Percentiles rank a stretch among this genome's conserved stretches.
These are phyloP conservation scores for Papilio machaon DNA, from an alignment of 1,140 invertebrate genomes.

Conservation along the genomic window DNA sequence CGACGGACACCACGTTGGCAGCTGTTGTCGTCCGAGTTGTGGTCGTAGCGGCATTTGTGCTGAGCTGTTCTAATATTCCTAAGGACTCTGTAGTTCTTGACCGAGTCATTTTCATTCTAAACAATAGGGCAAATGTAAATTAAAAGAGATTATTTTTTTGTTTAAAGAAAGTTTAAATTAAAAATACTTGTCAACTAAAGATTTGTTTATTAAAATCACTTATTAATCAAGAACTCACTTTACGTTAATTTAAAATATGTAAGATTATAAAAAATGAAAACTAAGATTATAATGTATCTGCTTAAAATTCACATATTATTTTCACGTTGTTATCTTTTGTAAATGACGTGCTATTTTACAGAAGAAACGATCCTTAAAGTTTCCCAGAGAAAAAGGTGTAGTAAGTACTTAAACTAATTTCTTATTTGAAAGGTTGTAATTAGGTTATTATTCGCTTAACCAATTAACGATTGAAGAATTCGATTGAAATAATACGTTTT, in stretches of 20 bases:
- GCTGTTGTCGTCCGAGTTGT: conserved; percentile 49
- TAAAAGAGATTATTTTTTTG: too few relatives aligned
- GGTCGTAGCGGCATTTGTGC: conserved; percentile 41
- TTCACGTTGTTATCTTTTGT: not conserved
- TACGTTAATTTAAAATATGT: too few relatives aligned
- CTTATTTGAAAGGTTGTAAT: not conserved
- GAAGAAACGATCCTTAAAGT: not conserved
- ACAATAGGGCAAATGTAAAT: not conserved
- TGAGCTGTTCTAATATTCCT: conserved; percentile 55
- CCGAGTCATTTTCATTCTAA: conserved; percentile 54
- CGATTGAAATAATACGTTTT: not conserved
- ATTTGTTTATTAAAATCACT: too few relatives aligned
- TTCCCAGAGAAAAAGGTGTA: not conserved
- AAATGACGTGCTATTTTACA: not conserved
- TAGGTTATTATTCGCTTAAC: not conserved
- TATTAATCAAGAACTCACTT: too few relatives aligned
- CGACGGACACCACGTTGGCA: conserved; percentile 50
- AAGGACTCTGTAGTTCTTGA: conserved; percentile 53
- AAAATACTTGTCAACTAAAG: too few relatives aligned
- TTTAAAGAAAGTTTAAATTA: too few relatives aligned
- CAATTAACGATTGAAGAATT: not conserved
- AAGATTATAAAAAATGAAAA: too few relatives aligned
- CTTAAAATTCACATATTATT: not conserved
- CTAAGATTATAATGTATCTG: not conserved
- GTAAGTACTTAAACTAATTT: not conserved